Evolutionary conservation across 2,113 vertebrate species (phyloP), one percentile per base, ranked within the genome.

Genomic region (Antennarius striatus): DNA sequence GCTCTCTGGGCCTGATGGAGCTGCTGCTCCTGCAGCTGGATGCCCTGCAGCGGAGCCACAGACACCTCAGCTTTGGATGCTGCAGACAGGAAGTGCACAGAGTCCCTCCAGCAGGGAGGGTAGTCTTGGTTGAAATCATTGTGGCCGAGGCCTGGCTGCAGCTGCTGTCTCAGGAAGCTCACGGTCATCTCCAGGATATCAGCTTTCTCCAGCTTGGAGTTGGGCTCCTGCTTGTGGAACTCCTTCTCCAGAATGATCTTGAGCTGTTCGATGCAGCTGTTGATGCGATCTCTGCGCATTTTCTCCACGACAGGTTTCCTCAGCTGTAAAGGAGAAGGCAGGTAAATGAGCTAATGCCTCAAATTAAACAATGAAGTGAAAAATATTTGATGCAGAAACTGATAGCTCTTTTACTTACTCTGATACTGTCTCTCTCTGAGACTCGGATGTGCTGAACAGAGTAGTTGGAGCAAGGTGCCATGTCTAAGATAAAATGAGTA

Each of bases 251-350:
- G 86, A n/a, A 95, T 92, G 63, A 85, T 32, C 77, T 92, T 93
- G 17, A 94, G 91, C 73, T 94, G 91, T 68, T 93, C 93, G 10
- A 94, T 94, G 90, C 93, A 92, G 81, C 71, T 88, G 84, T 95
- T 95, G 67, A 94, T 94, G 49, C 93, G 93, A 66, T 95, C 93
- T 49, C 94, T 79, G 40, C 95, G 94, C 94, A 94, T 95, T 65
- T 96, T 97, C 83, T 96, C 95, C 78, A 96, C 94, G 30, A 93
- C 60, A 0, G 95, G 95, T 75, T 96, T 97, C 76, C 94, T 93
- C 73, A 95, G 65, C 95, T 97, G 86, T 0, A 57, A 56, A 47
- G 69, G 54, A 56, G 56, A 4, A 68, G 42, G 61, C 2, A 29
- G 5, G 10, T 2, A 32, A 43, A 48, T 88, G 10, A 88, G 67